These are phyloP conservation scores for Drosophila mettleri DNA, from an alignment of 2,888 invertebrate genomes.

Conservation along the genomic window DNA sequence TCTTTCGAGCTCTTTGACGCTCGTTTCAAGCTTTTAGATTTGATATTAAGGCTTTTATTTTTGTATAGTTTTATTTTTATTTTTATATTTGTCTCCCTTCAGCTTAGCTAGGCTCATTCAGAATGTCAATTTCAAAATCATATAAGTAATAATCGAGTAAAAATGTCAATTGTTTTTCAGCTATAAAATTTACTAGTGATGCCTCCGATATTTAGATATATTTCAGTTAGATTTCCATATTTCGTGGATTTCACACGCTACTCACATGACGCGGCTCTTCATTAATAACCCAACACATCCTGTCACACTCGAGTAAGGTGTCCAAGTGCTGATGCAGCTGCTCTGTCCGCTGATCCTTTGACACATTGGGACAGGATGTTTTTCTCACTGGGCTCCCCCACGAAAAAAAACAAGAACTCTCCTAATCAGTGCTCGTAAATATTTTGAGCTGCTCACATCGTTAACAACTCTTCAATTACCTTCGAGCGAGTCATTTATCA, in stretches of 20 bases:
- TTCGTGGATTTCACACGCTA: slow-evolving; percentile 65
- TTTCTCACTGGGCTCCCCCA: neutral
- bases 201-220: neutral
- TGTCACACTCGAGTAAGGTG: slow-evolving; percentile 51
- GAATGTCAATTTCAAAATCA: too few relatives aligned
- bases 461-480: slow-evolving; percentile 37
- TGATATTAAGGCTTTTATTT: too few relatives aligned
- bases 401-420: neutral
- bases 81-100: too few relatives aligned
- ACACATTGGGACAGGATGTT: slow-evolving; percentile 35
- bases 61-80: too few relatives aligned
- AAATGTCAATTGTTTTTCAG: neutral
- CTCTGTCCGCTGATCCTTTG: slow-evolving; percentile 55
- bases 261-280: slow-evolving; percentile 40
- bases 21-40: too few relatives aligned
- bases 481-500: slow-evolving; percentile 38
- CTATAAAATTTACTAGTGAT: neutral
- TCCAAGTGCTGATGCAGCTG: slow-evolving; percentile 49
- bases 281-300: slow-evolving; percentile 56
- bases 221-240: slow-evolving; percentile 28
- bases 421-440: slow-evolving; percentile 47
- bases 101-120: too few relatives aligned
- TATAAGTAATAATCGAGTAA: too few relatives aligned
- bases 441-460: slow-evolving; percentile 48
- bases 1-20: too few relatives aligned